phyloP scores from a whole-genome alignment of 1,140 invertebrate genomes.

The Psix sp. region DNA sequence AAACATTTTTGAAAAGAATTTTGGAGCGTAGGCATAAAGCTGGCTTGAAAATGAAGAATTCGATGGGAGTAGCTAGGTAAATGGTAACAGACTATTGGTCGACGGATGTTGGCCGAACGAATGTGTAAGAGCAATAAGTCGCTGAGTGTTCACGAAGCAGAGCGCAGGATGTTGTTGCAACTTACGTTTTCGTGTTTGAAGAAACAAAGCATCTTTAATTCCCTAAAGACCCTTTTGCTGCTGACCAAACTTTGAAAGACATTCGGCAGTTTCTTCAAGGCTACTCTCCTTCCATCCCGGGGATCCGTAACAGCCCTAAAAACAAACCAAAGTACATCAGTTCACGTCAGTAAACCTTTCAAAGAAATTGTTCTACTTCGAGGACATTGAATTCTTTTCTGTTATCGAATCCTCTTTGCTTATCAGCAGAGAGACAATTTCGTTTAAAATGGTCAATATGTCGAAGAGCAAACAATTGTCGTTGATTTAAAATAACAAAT shows the following conservation, averaged over 20 bases:
- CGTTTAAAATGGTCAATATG: too few species aligned
- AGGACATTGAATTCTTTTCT: slow-evolving; percentile 23
- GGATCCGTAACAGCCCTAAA: slow-evolving; percentile 99
- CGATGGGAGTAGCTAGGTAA: too few species aligned
- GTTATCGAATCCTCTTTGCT: slow-evolving; percentile 1
- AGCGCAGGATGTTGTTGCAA: slow-evolving; percentile 62
- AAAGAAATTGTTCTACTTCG: slow-evolving; percentile 30
- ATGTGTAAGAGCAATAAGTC: slow-evolving; percentile 13
- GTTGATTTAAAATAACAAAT: too few species aligned
- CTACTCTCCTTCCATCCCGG: slow-evolving; percentile 96
- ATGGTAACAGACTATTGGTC: too few species aligned
- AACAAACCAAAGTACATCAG: slow-evolving; percentile 70
- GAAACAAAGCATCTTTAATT: slow-evolving; percentile 99
- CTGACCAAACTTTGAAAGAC: slow-evolving; percentile 99
- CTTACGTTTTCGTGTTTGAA: slow-evolving; percentile 99
- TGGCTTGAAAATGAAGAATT: too few species aligned
- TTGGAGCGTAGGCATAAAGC: too few species aligned
- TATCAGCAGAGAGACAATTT: slow-evolving; percentile 1
- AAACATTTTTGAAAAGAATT: too few species aligned
- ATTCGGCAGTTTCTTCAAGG: slow-evolving; percentile 99
- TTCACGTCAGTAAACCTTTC: slow-evolving; percentile 37
- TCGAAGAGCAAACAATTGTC: too few species aligned
- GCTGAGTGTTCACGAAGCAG: slow-evolving; percentile 4
- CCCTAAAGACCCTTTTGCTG: slow-evolving; percentile 96
- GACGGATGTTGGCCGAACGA: slow-evolving; percentile 10